Evolutionary conservation across 2,113 vertebrate species (phyloP), one percentile per base, ranked within the genome.

Genomic region (Alligator mississippiensis): DNA sequence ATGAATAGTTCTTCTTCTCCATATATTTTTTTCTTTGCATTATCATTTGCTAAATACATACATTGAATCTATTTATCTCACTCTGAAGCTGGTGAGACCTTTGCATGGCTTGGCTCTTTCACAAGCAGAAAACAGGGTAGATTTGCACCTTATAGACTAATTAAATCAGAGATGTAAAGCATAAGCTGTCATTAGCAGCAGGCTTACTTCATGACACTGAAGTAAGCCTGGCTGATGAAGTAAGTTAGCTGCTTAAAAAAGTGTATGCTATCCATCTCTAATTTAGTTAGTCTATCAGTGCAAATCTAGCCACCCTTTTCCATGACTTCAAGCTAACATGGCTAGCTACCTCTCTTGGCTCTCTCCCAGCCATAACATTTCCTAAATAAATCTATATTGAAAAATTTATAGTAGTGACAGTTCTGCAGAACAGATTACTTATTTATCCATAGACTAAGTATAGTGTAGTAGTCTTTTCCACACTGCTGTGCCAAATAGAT

Each of bases 341-440:
- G 47, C 47, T 47, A 47, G 7, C 47, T 47, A 47, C 47, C 47
- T 47, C 47, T 9, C 28, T 34, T 38, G 17, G 30, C 19, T 34
- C 66, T 68, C 66, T n/a, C 15, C 24, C 34, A 72, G 68, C 11
- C 84, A 24, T 54, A 78, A 89, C 78, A 10, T 60, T 86, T 66
- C 24, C 8, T 1, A 1, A 93, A 75, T 11, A 24, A 21, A 28
- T 38, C 59, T 76, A 57, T 15, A 0, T 0, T 8, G 19, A 68
- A 85, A 85, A 74, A 18, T 19, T 9, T 8, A 4, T 79, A 87
- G 34, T 5, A n/a, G 6, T 68, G 11, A 55, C 24, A 81, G 4
- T 28, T 28, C 70, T 80, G 80, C 63, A 64, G 13, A 76, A 22
- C 18, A 76, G 22, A 55, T 84, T 76, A 10, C 34, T n/a, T 80